Evolutionary conservation across 2,888 invertebrate species (phyloP), one percentile per base, ranked within the genome.

Genomic region (Dinocampus coccinellae): DNA sequence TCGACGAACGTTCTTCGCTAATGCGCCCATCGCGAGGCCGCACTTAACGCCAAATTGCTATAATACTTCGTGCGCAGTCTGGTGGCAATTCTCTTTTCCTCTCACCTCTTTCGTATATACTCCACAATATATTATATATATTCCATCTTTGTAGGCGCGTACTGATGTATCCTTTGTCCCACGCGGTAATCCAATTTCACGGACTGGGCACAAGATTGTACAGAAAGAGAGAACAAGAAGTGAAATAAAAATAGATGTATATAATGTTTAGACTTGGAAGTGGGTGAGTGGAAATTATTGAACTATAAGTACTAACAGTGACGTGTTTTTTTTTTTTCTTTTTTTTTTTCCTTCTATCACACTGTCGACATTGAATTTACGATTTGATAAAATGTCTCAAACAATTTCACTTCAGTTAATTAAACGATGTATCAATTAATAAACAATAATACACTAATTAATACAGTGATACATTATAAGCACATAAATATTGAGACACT

Each of bases 91-190:
- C 68, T 53, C 42, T 36, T 52, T 39, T 60, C 63, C 62, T 61
- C 39, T 67, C 53, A 57, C 57, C 58, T 61, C 55, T 67, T 57
- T 39, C 52, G 57, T 36, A 9, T 29, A 55, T 26, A 39, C 42
- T 24, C 57, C 61, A 60, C 20, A 39, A 53, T 16, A 22, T 62
- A 29, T 61, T 65, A 62, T 68, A 60, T 70, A 69, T 69, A 71
- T 65, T 61, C 71, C 69, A 69, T 63, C 60, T 66, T 34, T 39
- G 60, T 73, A 70, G 73, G 26, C 11, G 65, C 70, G 75, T 71
- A 74, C 66, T 72, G 73, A 75, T 67, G 76, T 80, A 79, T 79
- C 79, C 81, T 80, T 81, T 79, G 79, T 80, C 79, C 80, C 80
- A 77, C 78, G 77, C 75, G 78, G 78, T 77, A 77, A 79, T 79